Conservation (phyloP, 2,113 vertebrate species). For the Orthonyx spaldingii region DNA sequence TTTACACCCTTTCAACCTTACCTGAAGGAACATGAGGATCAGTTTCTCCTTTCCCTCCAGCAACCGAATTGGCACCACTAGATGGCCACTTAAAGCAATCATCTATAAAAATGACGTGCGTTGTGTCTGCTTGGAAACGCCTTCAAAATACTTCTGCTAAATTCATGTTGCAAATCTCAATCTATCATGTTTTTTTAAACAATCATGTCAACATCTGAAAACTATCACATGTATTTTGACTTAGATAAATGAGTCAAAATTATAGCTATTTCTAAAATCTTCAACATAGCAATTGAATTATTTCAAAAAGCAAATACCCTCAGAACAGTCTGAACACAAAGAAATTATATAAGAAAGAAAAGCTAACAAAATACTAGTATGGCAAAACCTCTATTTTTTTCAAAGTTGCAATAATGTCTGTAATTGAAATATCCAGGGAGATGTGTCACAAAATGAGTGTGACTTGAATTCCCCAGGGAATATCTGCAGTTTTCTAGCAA, state of each 20-base stretch:
- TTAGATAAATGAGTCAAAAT: background rate
- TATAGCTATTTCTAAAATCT: background rate
- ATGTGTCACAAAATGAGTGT: background rate
- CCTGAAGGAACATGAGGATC: background rate
- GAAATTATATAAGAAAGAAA: background rate
- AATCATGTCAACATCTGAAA: background rate
- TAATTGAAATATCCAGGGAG: background rate
- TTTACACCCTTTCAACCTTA: background rate
- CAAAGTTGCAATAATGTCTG: background rate
- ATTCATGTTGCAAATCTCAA: background rate
- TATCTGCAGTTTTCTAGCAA: background rate
- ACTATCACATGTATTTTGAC: background rate
- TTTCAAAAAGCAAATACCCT: background rate
- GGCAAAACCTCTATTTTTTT: background rate
- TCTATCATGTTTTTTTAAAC: background rate
- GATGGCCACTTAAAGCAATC: constrained; percentile 64
- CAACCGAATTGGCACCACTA: background rate
- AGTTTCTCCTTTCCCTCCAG: background rate
- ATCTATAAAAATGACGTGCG: background rate
- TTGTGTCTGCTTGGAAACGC: background rate
- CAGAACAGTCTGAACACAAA: background rate
- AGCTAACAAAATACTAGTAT: background rate
- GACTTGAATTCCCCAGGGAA: background rate
- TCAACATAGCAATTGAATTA: background rate
- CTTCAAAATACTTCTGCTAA: background rate